Base-by-base conservation (phyloP, 2,113 vertebrate species). In the Seriola dumerili region DNA sequence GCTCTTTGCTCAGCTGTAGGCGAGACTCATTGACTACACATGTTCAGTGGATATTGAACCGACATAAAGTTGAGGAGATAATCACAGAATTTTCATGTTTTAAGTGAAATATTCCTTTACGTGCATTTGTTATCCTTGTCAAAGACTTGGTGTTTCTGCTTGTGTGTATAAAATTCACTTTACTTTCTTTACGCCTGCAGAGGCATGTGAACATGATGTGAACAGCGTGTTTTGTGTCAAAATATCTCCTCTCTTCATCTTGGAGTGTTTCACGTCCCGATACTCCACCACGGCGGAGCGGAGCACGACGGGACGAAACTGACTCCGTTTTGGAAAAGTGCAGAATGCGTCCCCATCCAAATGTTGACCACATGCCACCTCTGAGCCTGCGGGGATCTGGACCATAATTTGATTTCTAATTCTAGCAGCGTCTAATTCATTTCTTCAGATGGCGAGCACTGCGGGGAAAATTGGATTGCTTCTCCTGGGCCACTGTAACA, bases 361-460 rank as follows among this genome's bases (percentile, higher is more conserved):
- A 75, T 84, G 81, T 66, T 85, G 83, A 87, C 91, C 88, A 78
- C 84, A 66, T 78, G 87, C 66, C 80, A 25, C 72, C 80, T 70
- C 70, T 19, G 63, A 38, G 87, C 86, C 88, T 72, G 79, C 38
- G 17, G 85, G 79, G 76, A 71, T 65, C 42, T 25, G 80, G 67
- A 73, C 57, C 80, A 3, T 89, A 73, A 92, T 91, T 88, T 84
- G 63, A 82, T 87, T 91, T 91, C 87, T 90, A 88, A 89, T 89
- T 86, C 72, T 72, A 84, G 82, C 85, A 36, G 83, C 76, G 62
- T 87, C 86, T 86, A 86, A 91, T 91, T 89, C 46, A 76, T 72
- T 87, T 82, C 74, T 82, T 79, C 87, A 78, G 84, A 87, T 80
- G 72, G 74, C 38, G 19, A 67, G 73, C 81, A 62, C 86, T 85